phyloP scores from a whole-genome alignment of 2,888 invertebrate genomes.

The Mythimna impura region DNA sequence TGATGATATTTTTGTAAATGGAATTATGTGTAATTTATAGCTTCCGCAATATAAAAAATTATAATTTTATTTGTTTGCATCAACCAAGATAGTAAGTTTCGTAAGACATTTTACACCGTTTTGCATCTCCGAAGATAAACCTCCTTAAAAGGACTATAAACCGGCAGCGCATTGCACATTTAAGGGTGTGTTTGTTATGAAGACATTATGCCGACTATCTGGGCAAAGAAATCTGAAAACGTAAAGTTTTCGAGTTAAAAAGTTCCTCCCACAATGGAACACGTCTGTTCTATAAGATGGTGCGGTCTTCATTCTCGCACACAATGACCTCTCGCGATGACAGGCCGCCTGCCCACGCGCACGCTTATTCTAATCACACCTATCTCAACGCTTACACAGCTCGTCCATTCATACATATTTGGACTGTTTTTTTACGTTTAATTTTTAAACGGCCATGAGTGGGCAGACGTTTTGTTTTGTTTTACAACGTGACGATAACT shows the following conservation, averaged over 20 bases:
- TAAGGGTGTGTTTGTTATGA: conserved; percentile 58
- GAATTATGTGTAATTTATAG: conserved; percentile 33
- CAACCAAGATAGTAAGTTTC: conserved; percentile 38
- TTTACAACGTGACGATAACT: conserved; percentile 77
- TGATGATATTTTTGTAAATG: conserved; percentile 12
- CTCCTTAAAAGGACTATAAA: conserved; percentile 63
- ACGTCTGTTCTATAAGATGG: conserved; percentile 73
- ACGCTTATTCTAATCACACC: conserved; percentile 86
- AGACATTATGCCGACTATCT: conserved; percentile 50
- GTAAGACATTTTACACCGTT: conserved; percentile 46
- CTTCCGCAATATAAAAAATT: conserved; percentile 29
- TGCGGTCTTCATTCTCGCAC: conserved; percentile 72
- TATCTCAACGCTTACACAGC: conserved; percentile 79
- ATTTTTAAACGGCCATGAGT: conserved; percentile 77
- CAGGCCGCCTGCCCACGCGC: conserved; percentile 87
- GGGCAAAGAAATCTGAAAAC: conserved; percentile 54
- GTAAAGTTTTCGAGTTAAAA: conserved; percentile 52
- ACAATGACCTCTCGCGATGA: conserved; percentile 88
- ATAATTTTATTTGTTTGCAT: conserved; percentile 36
- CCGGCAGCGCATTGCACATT: conserved; percentile 44
- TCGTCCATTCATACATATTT: conserved; percentile 86
- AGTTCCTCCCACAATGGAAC: conserved; percentile 66
- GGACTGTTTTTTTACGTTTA: conserved; percentile 75
- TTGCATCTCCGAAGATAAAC: conserved; percentile 49
- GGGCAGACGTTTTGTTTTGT: conserved; percentile 83